phyloP scores from a whole-genome alignment of 2,888 invertebrate species.

The Caenorhabditis japonica region DNA sequence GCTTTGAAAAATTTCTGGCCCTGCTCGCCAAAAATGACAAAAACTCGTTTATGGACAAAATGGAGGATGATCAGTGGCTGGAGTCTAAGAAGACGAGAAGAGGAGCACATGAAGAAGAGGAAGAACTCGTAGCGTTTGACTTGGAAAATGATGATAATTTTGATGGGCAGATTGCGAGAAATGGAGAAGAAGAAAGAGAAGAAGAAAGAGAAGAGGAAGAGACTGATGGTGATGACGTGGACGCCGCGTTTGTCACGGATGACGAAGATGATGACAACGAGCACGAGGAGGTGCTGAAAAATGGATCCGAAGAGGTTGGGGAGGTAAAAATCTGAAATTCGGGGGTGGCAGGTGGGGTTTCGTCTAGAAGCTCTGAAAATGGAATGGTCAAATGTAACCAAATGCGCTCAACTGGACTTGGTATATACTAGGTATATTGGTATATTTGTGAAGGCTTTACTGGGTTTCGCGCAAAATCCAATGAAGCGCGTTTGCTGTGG shows the following conservation, averaged over 20 bases:
- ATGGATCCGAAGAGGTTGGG: too few species aligned
- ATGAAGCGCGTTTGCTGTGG: too few species aligned
- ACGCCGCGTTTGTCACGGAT: constrained; percentile 52
- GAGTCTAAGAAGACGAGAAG: constrained; percentile 16
- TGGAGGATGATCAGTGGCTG: constrained; percentile 38
- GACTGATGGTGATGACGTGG: constrained; percentile 16
- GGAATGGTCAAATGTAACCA: too few species aligned
- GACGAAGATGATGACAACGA: constrained; percentile 56
- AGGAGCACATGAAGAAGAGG: constrained; percentile 7
- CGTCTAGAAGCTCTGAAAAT: too few species aligned
- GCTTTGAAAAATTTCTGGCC: constrained; percentile 86
- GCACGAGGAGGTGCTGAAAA: too few species aligned
- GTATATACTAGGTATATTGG: too few species aligned
- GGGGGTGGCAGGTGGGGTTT: too few species aligned
- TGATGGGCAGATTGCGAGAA: too few species aligned
- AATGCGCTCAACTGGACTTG: too few species aligned
- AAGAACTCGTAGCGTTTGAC: constrained; percentile 50
- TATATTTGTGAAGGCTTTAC: too few species aligned
- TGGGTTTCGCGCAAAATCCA: too few species aligned
- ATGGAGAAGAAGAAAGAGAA: constrained; percentile 9
- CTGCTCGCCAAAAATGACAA: constrained; percentile 72
- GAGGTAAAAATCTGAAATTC: too few species aligned
- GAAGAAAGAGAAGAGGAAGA: constrained; percentile 77
- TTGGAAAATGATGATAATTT: constrained; percentile 32
- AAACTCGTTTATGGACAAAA: constrained; percentile 38